phyloP scores from a whole-genome alignment of 1,140 invertebrate genomes.

The Dermatophagoides farinae region DNA sequence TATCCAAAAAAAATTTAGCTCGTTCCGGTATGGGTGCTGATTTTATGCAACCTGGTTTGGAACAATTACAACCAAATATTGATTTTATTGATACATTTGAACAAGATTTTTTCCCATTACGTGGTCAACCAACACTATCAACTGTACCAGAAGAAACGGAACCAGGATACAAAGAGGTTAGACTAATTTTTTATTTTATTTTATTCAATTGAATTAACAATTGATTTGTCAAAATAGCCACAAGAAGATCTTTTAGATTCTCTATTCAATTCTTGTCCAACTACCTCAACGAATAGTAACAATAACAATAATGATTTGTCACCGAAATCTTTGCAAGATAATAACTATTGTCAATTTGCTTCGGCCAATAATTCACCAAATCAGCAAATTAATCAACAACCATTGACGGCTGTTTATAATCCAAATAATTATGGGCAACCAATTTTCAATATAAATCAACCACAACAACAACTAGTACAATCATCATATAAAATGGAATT shows the following conservation, averaged over 20 bases:
- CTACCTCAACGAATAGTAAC: too few relatives aligned
- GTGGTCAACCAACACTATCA: neutral
- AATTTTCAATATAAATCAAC: too few relatives aligned
- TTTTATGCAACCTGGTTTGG: constrained; percentile 91
- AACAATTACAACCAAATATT: constrained; percentile 83
- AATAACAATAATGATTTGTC: too few relatives aligned
- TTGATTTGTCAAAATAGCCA: too few relatives aligned
- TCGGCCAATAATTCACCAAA: too few relatives aligned
- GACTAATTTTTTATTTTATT: neutral
- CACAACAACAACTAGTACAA: too few relatives aligned
- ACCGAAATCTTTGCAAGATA: too few relatives aligned
- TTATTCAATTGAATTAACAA: neutral
- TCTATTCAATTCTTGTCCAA: neutral
- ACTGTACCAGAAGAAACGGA: constrained; percentile 11
- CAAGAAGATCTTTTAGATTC: neutral
- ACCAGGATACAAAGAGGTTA: neutral
- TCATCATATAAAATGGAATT: too few relatives aligned
- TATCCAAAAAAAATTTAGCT: constrained; percentile 27
- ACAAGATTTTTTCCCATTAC: constrained; percentile 3
- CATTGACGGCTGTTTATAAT: too few relatives aligned
- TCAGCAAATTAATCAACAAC: too few relatives aligned
- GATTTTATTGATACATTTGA: constrained; percentile 62
- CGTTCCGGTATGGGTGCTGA: constrained; percentile 52
- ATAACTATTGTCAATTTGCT: too few relatives aligned
- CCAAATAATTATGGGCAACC: too few relatives aligned